Evolutionary conservation across 23 tunicate genomes (phyloP), one percentile per base, ranked within the genome.

Genomic region (Halocynthia roretzi): DNA sequence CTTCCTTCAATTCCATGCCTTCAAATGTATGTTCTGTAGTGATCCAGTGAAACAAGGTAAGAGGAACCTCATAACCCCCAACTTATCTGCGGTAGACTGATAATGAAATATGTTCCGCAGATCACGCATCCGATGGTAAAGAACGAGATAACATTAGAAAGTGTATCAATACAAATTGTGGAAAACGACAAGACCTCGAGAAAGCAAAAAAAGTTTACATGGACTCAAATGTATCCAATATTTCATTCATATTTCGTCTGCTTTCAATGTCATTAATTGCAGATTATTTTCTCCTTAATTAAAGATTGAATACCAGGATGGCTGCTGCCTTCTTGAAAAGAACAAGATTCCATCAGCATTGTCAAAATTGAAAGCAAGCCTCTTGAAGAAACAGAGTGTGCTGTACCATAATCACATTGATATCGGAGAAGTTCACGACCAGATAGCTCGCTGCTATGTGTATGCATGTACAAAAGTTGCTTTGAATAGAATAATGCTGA

Each of bases 1-100:
- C 44, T 15, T 60, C 62, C 71, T 83, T 60, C 93, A 87, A 71
- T 82, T 87, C 72, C 85, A 85, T 7, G 93, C 93, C 7, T 87
- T 75, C 80, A 82, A 77, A 67, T 87, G 93, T 54, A 71, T 50
- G 9, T 58, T 53, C 7, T 87, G 93, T 76, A 67, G 78, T 51
- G 86, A 81, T 17, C 93, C 93, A 5, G 75, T 77, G 18, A 55
- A 62, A 19, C 85, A 72, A 17, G 72, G 80, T 71, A 80, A 86
- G 22, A 56, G 70, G 68, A 65, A 31, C 44, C 44, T 31, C 44
- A 0, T 31, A 31, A 31, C 44, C 4, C 44, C 44, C 44, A 31
- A 31, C 44, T 31, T 31, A 31, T 31, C 2, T 31, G 44, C 44
- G 44, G 44, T 31, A 31, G 44, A 31, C 44, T 31, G 4, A 4